Percentiles rank a stretch among this genome's conserved stretches.
Evolutionary conservation across 2,888 invertebrate species (phyloP).

Genomic region (Drosophila monieri): DNA sequence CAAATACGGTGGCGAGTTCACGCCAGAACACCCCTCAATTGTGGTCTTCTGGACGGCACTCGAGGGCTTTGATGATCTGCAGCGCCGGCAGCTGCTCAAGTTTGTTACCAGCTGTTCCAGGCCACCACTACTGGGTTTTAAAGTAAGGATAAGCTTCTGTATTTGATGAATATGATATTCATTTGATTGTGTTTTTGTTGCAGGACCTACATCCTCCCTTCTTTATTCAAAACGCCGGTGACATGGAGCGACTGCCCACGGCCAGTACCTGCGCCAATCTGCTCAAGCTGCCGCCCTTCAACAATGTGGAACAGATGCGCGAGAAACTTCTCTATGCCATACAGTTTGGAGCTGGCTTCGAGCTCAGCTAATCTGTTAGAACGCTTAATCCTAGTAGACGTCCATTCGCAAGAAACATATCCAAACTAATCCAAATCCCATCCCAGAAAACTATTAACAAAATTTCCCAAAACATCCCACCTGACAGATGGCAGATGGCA

Average conservation of each 20-base stretch:
- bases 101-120: conserved; percentile 99
- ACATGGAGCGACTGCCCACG: conserved; percentile 95
- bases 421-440: conserved; percentile 27
- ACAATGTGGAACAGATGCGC: conserved; percentile 89
- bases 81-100: conserved; percentile 94
- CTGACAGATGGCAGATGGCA: conserved; percentile 14
- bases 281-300: conserved; percentile 96
- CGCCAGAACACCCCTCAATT: conserved; percentile 92
- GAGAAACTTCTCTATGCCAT: conserved; percentile 96
- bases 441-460: conserved; percentile 6
- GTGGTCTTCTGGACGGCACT: conserved; percentile 95
- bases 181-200: conserved; percentile 33
- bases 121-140: conserved; percentile 98
- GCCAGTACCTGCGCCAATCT: conserved; percentile 99
- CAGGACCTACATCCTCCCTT: conserved; percentile 98
- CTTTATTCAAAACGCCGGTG: conserved; percentile 96
- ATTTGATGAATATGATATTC: not conserved
- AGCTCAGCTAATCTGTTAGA: conserved; percentile 89
- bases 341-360: conserved; percentile 97
- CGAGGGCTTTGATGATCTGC: conserved; percentile 91
- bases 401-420: conserved; percentile 52
- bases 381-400: conserved; percentile 4
- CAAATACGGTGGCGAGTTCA: conserved; percentile 95
- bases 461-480: conserved; percentile 30
- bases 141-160: conserved; percentile 86